phyloP scores from a whole-genome alignment of 2,797 vertebrate species.

The Petrocephalus sullivani region DNA sequence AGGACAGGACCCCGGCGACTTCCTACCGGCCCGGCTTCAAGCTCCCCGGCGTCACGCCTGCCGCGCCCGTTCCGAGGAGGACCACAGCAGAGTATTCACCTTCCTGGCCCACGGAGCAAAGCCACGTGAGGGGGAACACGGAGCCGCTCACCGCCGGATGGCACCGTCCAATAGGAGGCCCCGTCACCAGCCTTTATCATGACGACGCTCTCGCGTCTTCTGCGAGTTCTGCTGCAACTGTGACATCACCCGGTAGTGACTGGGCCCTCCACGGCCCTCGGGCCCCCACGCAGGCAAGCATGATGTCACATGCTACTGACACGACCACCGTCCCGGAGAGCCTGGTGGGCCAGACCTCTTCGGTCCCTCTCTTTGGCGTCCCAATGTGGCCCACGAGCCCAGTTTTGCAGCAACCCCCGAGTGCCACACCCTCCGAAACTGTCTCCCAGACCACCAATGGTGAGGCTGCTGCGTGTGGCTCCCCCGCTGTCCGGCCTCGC shows the following conservation, averaged over 20 bases:
- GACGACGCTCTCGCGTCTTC: slow-evolving; percentile 37
- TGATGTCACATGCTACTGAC: slow-evolving; percentile 31
- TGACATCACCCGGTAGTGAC: slow-evolving; percentile 25
- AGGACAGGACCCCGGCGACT: slow-evolving; percentile 31
- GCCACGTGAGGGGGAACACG: neutral
- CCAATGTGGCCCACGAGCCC: slow-evolving; percentile 62
- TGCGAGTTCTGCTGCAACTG: slow-evolving; percentile 36
- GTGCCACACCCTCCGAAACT: slow-evolving; percentile 58
- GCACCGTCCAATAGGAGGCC: slow-evolving; percentile 20
- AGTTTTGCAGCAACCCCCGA: slow-evolving; percentile 46
- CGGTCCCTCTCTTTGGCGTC: slow-evolving; percentile 57
- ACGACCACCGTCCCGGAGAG: slow-evolving; percentile 46
- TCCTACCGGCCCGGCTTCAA: slow-evolving; percentile 48
- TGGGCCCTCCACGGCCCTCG: slow-evolving; percentile 26
- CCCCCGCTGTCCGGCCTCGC: slow-evolving; percentile 31
- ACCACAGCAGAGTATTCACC: slow-evolving; percentile 30
- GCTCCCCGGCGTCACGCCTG: slow-evolving; percentile 45
- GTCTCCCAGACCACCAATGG: slow-evolving; percentile 83
- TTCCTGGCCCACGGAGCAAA: slow-evolving; percentile 25
- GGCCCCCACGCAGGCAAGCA: slow-evolving; percentile 26
- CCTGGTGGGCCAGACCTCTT: slow-evolving; percentile 53
- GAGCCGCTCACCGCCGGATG: neutral
- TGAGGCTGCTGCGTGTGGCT: slow-evolving; percentile 75
- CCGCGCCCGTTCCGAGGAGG: slow-evolving; percentile 31
- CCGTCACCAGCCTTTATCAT: slow-evolving; percentile 28